phyloP scores from a whole-genome alignment of 1,140 invertebrate genomes.

The Dreissena rostriformis region DNA sequence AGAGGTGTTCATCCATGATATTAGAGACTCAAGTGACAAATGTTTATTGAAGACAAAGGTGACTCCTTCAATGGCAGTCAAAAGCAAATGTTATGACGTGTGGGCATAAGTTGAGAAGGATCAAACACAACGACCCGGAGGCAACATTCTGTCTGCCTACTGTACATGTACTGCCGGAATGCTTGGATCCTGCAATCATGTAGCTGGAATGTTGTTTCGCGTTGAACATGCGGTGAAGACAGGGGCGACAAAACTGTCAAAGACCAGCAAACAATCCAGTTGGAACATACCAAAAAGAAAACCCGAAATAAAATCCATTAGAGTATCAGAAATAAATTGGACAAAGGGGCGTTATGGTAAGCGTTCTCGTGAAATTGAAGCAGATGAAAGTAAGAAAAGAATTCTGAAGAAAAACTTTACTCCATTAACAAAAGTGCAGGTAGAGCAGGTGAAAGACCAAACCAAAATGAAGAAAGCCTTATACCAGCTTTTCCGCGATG shows the following conservation, averaged over 20 bases:
- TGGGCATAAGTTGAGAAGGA: conserved; percentile 34
- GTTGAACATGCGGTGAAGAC: conserved; percentile 40
- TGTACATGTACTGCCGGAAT: conserved; percentile 41
- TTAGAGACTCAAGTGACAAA: conserved; percentile 15
- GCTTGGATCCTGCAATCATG: conserved; percentile 39
- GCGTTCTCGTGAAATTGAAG: not conserved
- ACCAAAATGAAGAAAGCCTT: not conserved
- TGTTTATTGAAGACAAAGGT: conserved; percentile 39
- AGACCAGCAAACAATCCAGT: conserved; percentile 9
- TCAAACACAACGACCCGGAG: not conserved
- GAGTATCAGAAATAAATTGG: conserved; percentile 1
- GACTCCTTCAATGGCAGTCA: conserved; percentile 31
- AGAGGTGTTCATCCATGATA: conserved; percentile 17
- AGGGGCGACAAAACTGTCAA: not conserved
- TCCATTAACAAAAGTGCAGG: conserved; percentile 11
- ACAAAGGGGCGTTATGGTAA: conserved; percentile 2
- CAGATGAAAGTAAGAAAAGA: not conserved
- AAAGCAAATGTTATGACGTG: conserved; percentile 31
- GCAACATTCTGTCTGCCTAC: conserved; percentile 32
- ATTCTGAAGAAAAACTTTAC: conserved; percentile 1
- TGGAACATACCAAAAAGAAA: conserved; percentile 37
- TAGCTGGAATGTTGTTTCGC: conserved; percentile 33
- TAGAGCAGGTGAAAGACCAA: not conserved
- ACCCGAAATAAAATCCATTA: not conserved
- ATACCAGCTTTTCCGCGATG: not conserved